phyloP scores from a whole-genome alignment of 2,888 invertebrate species.

The Alloplasta piceator region DNA sequence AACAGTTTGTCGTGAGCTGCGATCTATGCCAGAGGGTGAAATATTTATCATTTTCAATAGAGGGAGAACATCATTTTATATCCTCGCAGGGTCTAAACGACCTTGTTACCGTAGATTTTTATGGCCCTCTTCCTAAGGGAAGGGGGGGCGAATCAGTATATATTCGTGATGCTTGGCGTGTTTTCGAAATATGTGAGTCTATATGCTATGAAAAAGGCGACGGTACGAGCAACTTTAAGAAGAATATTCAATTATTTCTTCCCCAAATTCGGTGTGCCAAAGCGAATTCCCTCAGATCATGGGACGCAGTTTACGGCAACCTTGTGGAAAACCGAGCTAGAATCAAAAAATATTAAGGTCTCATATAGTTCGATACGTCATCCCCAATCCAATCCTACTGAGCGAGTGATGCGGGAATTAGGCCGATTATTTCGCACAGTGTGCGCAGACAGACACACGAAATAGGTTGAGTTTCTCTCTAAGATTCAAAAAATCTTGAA shows the following conservation, averaged over 20 bases:
- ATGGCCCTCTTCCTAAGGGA: slow-evolving; percentile 54
- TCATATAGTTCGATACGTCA: slow-evolving; percentile 28
- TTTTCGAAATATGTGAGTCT: slow-evolving; percentile 50
- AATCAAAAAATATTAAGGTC: not conserved
- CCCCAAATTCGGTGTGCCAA: slow-evolving; percentile 19
- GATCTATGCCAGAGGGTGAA: slow-evolving; percentile 60
- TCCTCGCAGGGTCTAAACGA: slow-evolving; percentile 31
- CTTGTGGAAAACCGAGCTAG: not conserved
- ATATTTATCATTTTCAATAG: slow-evolving; percentile 39
- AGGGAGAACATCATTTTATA: slow-evolving; percentile 42
- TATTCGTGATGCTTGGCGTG: slow-evolving; percentile 43
- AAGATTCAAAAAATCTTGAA: slow-evolving; percentile 12
- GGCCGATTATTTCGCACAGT: slow-evolving; percentile 16
- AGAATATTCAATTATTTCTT: slow-evolving; percentile 5
- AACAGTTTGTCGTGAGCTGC: slow-evolving; percentile 34
- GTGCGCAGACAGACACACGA: slow-evolving; percentile 4
- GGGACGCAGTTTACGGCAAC: slow-evolving; percentile 27
- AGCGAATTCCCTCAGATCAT: slow-evolving; percentile 17
- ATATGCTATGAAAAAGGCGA: slow-evolving; percentile 52
- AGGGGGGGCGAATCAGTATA: slow-evolving; percentile 54
- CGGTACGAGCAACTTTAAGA: slow-evolving; percentile 2
- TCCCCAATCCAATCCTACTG: slow-evolving; percentile 33
- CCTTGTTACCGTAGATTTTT: slow-evolving; percentile 55
- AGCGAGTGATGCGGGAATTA: slow-evolving; percentile 31
- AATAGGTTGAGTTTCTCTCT: slow-evolving; percentile 3